These are phyloP conservation scores for Chloropsis cyanopogon DNA, from an alignment of 2,113 vertebrate genomes.

Conservation along the genomic window DNA sequence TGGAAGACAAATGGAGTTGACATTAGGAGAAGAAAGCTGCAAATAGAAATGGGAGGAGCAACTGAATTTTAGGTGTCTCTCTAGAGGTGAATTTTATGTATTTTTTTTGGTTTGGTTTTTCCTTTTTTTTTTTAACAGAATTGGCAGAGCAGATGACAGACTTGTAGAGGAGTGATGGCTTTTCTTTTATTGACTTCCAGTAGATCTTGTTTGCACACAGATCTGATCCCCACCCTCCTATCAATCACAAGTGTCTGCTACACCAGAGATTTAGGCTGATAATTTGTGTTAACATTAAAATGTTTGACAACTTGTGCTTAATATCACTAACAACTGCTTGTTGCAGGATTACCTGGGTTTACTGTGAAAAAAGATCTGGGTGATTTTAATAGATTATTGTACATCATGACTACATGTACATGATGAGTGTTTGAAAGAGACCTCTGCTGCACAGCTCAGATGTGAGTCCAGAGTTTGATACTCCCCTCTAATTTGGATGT, in stretches of 20 bases:
- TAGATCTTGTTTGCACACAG: background rate
- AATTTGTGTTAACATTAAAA: background rate
- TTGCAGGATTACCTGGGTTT: background rate
- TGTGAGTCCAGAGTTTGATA: background rate
- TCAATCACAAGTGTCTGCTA: background rate
- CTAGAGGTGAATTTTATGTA: background rate
- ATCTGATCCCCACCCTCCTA: background rate
- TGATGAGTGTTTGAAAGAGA: background rate
- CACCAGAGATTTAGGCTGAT: background rate
- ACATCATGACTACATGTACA: background rate
- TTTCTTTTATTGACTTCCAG: background rate
- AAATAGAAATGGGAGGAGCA: slow-evolving; percentile 42
- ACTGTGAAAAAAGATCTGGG: background rate
- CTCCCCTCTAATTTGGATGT: slow-evolving; percentile 10
- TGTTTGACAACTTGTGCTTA: background rate
- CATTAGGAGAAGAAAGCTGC: slow-evolving; percentile 33
- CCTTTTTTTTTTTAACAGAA: background rate
- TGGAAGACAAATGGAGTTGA: slow-evolving; percentile 51
- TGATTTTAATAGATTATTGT: background rate
- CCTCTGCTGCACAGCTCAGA: background rate
- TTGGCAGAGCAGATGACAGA: background rate
- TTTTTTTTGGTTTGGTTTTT: background rate
- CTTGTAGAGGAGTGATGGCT: background rate
- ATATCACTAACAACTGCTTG: background rate
- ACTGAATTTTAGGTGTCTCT: slow-evolving; percentile 15